These are phyloP conservation scores for Seladonia tumulorum DNA, from an alignment of 2,888 invertebrate genomes.

Conservation along the genomic window DNA sequence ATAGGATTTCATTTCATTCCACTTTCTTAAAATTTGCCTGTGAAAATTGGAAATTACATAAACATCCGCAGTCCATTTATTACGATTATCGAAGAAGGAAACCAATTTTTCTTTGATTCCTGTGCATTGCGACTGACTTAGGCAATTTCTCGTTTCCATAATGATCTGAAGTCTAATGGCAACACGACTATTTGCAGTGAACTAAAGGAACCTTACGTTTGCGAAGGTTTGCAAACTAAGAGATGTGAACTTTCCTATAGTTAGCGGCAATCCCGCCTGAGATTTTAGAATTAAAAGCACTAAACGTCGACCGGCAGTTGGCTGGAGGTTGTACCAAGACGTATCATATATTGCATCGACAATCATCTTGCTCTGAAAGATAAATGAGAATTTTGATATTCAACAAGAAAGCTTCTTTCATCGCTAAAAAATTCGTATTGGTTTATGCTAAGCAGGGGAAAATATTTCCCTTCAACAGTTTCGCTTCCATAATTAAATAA, in stretches of 20 bases:
- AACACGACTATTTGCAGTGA: not conserved
- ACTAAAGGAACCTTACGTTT: constrained; percentile 55
- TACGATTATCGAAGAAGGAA: too few species aligned
- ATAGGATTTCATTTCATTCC: too few species aligned
- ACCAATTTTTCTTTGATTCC: not conserved
- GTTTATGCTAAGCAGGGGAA: too few species aligned
- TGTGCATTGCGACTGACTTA: not conserved
- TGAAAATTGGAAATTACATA: too few species aligned
- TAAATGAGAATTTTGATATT: not conserved
- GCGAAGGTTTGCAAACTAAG: too few species aligned
- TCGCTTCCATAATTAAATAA: too few species aligned
- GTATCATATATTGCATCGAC: constrained; percentile 57
- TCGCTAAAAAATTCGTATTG: not conserved
- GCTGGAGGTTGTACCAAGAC: constrained; percentile 62
- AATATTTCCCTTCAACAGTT: too few species aligned
- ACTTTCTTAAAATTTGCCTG: too few species aligned
- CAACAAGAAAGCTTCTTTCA: not conserved
- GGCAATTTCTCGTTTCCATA: not conserved
- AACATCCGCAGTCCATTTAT: too few species aligned
- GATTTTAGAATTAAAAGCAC: constrained; percentile 59
- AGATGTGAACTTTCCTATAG: constrained; percentile 39
- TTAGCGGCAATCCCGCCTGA: constrained; percentile 59
- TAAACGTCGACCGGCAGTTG: constrained; percentile 48
- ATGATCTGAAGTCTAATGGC: not conserved
- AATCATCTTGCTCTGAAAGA: constrained; percentile 59